Evolutionary conservation across 2,113 vertebrate genomes (phyloP), one percentile per base, ranked within the genome.

Genomic region (Copsychus sechellarum): DNA sequence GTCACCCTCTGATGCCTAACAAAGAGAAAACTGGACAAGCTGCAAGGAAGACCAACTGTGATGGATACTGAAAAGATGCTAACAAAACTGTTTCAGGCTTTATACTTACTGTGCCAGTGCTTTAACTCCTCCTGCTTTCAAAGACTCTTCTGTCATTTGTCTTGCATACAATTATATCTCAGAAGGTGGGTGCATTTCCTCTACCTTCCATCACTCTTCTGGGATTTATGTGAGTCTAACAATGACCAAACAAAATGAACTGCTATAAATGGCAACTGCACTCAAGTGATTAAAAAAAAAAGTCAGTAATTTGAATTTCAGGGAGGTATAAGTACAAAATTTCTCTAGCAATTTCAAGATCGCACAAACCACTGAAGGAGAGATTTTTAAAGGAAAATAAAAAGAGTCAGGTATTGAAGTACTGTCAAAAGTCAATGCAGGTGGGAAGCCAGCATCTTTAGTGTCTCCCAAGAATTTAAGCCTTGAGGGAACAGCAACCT

Each of bases 1-100:
- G 77, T 93, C 78, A 95, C 81, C 67, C 60, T 88, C 86, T 65
- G 61, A 65, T 86, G 56, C 60, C 72, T 74, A 89, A 83, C 91
- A 86, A 81, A 95, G 60, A 80, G 58, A 57, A 91, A 81, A 86
- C 60, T 1, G 24, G 81, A 86, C 72, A 92, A 84, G 61, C 60
- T 81, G 38, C 56, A 77, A 85, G 60, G 71, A 91, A 58, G 77
- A 84, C 69, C 81, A 66, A 54, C 42, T 70, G 53, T 64, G 76
- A 77, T 28, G 53, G 88, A 69, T n/a, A n/a, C 42, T 43, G 64
- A 90, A 88, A 58, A 58, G 58, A 84, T 40, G 50, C 53, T 78
- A 91, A 86, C 40, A 80, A 48, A 83, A 77, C 42, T 77, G 29
- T 65, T 91, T 50, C 51, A 58, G 67, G 40, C 34, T 82, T 76